Evolutionary conservation across 2,888 invertebrate species (phyloP), one percentile per base, ranked within the genome.

Genomic region (Agrotis ipsilon): DNA sequence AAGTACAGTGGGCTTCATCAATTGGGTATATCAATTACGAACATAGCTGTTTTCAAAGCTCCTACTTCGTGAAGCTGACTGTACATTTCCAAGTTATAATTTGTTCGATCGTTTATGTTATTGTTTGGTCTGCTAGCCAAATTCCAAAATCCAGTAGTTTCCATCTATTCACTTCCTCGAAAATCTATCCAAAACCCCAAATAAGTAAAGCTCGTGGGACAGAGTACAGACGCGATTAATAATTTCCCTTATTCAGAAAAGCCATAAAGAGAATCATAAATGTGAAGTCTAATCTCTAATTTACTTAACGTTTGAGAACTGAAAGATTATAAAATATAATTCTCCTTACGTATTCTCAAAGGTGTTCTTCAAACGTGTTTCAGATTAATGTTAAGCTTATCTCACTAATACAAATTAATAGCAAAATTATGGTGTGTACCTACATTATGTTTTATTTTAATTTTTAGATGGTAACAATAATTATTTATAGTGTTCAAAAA

Each of bases 191-290:
- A 5, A 54, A 54, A 0, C 13, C 21, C 14, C 5, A 46, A 39
- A 16, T 39, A 52, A 9, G 11, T 39, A 39, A 49, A 57, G n/a
- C 59, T 60, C 24, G 7, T 11, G 16, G 16, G 62, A 61, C 54
- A 76, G 46, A n/a, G 32, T 19, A 55, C 43, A 45, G 43, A 21
- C 45, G 21, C 32, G 9, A 72, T 74, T 70, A 72, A 78, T 65
- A 68, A 71, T 70, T 57, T 66, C 32, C 45, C 64, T 66, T 49
- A 61, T 59, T 72, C 72, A 68, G 16, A 58, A 64, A 70, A 59
- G 66, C 16, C 54, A 49, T 70, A 82, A 78, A 82, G 76, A 46
- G 85, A 84, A 84, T 84, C 58, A 57, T 58, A 67, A 80, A 84
- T 76, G 66, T 39, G 49, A 45, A 71, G 21, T 68, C 24, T 82